Base-by-base conservation (phyloP, 1,140 invertebrate genomes). In the Chymomyza costata region DNA sequence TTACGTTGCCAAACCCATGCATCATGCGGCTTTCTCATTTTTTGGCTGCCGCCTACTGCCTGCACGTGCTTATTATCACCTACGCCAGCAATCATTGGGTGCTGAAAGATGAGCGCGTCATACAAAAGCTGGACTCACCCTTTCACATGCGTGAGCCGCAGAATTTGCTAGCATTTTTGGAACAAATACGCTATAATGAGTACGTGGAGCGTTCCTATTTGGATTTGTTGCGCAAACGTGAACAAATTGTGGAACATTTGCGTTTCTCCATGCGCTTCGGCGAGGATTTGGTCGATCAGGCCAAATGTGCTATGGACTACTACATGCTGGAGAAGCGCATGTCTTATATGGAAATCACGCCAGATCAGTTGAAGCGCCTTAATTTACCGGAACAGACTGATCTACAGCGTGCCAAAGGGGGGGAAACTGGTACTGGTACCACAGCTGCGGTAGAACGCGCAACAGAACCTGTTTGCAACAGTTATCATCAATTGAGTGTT, bases 131-230 rank as follows among this genome's bases (percentile, higher is more conserved):
- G 32, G 88, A 95, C 74, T 94, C 94, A 3, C 90, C 93, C 1
- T 95, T 93, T 86, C 90, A 92, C 85, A 87, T 96, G 85, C 89
- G 90, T 28, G 87, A 91, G 44, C 93, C 94, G 0, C 90, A 95
- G 82, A 93, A 96, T 85, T 86, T 97, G 16, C 85, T 95, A 35
- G 91, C 91, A 0, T 91, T 96, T 82, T 85, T 95, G 66, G 92
- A 94, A 19, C 94, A 96, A 87, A 94, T 95, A 32, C 65, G 61
- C n/a, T 73, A 83, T 50, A 84, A 73, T 41, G 78, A 85, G 28
- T 73, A 70, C 17, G 76, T 85, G 21, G 82, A 84, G 53, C 41
- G 61, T 3, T 66, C 74, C 6, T 83, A 83, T 31, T 31, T 78
- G 38, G 67, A 85, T 31, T 37, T 86, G 25, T 34, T 82, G 21